phyloP scores from a whole-genome alignment of 2,888 invertebrate genomes.

The Coronaproctus castanopsis region DNA sequence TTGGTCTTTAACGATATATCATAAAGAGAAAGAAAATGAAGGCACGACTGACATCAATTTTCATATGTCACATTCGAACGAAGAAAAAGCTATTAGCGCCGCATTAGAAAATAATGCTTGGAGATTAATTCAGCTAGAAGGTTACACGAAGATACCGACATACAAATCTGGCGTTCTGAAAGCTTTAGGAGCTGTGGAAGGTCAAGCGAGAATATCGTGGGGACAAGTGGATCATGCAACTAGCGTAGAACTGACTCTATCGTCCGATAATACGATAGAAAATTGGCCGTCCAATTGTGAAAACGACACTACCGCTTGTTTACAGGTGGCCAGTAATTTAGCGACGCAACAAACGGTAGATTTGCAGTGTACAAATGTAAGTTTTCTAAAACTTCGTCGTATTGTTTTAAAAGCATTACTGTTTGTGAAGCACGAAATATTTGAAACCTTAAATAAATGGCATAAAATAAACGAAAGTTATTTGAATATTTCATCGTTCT shows the following conservation, averaged over 20 bases:
- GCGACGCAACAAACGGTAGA: conserved; percentile 22
- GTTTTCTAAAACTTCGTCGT: conserved; percentile 4
- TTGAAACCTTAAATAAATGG: too few relatives aligned
- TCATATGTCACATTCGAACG: conserved; percentile 18
- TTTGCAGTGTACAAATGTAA: conserved; percentile 21
- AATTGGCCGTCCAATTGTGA: conserved; percentile 17
- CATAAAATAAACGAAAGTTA: too few relatives aligned
- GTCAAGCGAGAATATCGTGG: conserved; percentile 22
- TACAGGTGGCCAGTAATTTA: conserved; percentile 21
- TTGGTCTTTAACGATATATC: conserved; percentile 20
- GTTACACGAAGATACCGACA: conserved; percentile 21
- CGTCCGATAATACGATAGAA: conserved; percentile 14
- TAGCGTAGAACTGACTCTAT: conserved; percentile 19
- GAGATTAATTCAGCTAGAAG: conserved; percentile 22
- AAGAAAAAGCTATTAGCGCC: conserved; percentile 7
- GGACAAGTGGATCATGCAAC: conserved; percentile 20
- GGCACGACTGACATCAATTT: conserved; percentile 20
- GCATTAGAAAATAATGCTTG: conserved; percentile 18
- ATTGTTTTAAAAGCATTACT: too few relatives aligned
- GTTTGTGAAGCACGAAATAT: too few relatives aligned
- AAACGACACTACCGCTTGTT: conserved; percentile 19
- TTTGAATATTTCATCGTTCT: too few relatives aligned
- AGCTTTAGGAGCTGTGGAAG: conserved; percentile 19
- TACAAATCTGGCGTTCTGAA: conserved; percentile 20
- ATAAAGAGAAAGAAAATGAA: conserved; percentile 17